Base-by-base conservation (phyloP, 2,797 vertebrate genomes). In the Myiotriccus ornatus region DNA sequence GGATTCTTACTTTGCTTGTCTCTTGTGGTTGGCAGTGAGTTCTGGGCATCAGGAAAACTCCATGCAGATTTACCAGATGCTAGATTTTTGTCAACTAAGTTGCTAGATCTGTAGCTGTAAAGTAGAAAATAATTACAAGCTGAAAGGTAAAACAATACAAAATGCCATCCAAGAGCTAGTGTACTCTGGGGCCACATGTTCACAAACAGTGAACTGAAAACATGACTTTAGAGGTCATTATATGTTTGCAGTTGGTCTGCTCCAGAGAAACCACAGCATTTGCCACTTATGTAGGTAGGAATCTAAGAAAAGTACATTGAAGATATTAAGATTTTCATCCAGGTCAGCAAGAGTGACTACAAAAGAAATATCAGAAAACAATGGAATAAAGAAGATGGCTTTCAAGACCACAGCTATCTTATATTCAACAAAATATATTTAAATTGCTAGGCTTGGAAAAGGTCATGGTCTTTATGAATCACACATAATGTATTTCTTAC, bases 361-460 rank as follows among this genome's bases (percentile, higher is more conserved):
- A 74, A 80, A 91, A 77, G 4, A 80, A 71, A 56, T 52, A 63
- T 3, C 11, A 76, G 32, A 21, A 9, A 77, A 76, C n/a, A 88
- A 20, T 5, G 14, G 60, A 81, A 81, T 50, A 64, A 92, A 77
- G 60, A 64, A 86, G 30, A 78, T 21, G 53, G 43, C 15, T 73
- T 91, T 81, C 44, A 71, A 82, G 80, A 86, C 78, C 68, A 86
- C 10, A 84, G 27, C 28, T 76, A 55, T 18, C 30, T 73, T 82
- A 69, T 32, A 90, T 39, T 70, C 52, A 91, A 57, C 39, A 28
- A 73, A 82, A 77, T 84, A 55, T n/a, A 81, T 73, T 88, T 65
- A 86, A 93, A 86, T 73, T 56, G 41, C 28, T 84, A 80, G 47
- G 49, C 41, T 70, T 94, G 34, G 47, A 74, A 93, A 94, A 95